A percentile compares a stretch with the other conserved stretches of the same genome.
Conservation (phyloP, 2,888 invertebrate genomes). For the Ashinkailepas kermadecensis region DNA sequence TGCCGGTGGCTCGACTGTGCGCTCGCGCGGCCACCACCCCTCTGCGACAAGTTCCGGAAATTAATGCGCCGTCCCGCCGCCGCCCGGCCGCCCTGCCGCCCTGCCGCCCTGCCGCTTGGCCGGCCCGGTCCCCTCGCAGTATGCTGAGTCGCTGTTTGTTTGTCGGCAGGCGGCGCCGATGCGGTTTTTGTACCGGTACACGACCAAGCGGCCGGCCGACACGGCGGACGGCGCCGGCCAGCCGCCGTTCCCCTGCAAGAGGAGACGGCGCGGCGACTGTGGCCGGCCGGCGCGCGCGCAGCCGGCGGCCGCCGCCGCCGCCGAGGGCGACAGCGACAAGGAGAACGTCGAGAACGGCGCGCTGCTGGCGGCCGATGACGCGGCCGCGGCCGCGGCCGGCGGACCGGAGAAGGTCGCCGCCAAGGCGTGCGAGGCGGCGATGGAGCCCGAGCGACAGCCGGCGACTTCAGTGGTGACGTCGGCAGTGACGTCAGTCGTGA, state of each 20-base stretch:
- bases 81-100: no score
- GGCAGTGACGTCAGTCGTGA: background rate
- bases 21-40: background rate
- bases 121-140: background rate
- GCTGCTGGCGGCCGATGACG: background rate
- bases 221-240: background rate
- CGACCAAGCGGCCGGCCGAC: background rate
- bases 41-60: background rate
- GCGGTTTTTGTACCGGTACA: background rate
- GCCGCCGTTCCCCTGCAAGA: background rate
- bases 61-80: background rate
- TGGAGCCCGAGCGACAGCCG: background rate
- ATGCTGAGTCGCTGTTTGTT: background rate
- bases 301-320: background rate
- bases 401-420: background rate
- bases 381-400: background rate
- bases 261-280: background rate
- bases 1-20: background rate
- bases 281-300: background rate
- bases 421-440: background rate
- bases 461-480: background rate
- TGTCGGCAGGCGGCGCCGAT: conserved; percentile 2
- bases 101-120: background rate
- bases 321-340: conserved; percentile 8
- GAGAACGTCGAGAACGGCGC: conserved; percentile 9